Evolutionary conservation across 2,888 invertebrate genomes (phyloP).

Genomic region (Eilema griseolum): DNA sequence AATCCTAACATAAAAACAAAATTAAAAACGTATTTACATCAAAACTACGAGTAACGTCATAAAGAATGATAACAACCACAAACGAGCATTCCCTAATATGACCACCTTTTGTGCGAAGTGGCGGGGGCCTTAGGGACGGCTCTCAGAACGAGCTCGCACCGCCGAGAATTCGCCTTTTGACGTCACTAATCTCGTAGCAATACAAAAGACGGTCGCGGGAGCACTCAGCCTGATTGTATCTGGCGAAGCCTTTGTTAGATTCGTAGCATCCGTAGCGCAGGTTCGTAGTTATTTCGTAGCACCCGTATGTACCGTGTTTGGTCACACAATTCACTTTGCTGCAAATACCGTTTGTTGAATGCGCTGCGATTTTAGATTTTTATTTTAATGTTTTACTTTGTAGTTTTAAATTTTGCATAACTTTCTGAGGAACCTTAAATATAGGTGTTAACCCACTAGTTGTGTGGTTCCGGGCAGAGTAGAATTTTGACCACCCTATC

Average conservation of each 20-base stretch:
- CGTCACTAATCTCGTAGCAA: slow-evolving; percentile 26
- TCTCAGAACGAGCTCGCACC: slow-evolving; percentile 10
- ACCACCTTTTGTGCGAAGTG: not conserved
- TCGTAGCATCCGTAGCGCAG: slow-evolving; percentile 16
- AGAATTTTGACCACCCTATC: no score
- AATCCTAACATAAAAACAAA: not conserved
- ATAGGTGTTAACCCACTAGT: no score
- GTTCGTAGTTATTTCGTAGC: slow-evolving; percentile 26
- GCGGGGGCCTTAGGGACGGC: slow-evolving; percentile 4
- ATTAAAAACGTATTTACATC: not conserved
- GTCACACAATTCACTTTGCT: slow-evolving; percentile 48
- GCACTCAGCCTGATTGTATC: slow-evolving; percentile 49
- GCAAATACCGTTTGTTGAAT: slow-evolving; percentile 30
- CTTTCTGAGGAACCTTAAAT: no score
- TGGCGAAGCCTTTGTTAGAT: slow-evolving; percentile 30
- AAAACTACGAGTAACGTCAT: not conserved
- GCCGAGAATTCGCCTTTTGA: slow-evolving; percentile 41
- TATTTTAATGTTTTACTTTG: slow-evolving; percentile 7
- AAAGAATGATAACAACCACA: not conserved
- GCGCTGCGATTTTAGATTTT: slow-evolving; percentile 11
- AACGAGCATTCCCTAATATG: not conserved
- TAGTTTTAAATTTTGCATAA: not conserved
- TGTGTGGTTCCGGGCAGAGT: no score
- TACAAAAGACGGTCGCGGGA: slow-evolving; percentile 46
- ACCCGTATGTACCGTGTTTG: slow-evolving; percentile 24